Evolutionary conservation across 2,888 invertebrate genomes (phyloP).

Genomic region (Apotomis turbidana): DNA sequence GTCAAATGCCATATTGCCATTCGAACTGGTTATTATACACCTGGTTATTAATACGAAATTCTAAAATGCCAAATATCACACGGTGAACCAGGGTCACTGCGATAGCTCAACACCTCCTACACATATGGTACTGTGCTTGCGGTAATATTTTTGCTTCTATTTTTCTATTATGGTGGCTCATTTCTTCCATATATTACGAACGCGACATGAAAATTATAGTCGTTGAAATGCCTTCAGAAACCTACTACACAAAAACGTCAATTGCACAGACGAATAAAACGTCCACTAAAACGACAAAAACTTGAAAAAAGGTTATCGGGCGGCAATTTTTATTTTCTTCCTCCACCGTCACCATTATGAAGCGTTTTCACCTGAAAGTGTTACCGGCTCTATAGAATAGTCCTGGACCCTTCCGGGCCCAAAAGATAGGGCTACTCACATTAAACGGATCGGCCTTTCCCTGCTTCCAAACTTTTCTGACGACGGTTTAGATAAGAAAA

Average conservation of each 20-base stretch:
- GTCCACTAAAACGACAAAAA: conserved; percentile 10
- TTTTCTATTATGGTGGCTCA: too few relatives aligned
- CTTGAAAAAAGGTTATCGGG: conserved; percentile 33
- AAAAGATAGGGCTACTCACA: conserved; percentile 33
- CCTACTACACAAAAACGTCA: not conserved
- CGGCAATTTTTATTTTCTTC: conserved; percentile 37
- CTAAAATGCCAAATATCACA: too few relatives aligned
- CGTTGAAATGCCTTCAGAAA: too few relatives aligned
- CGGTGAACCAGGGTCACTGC: too few relatives aligned
- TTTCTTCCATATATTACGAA: too few relatives aligned
- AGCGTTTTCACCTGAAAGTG: conserved; percentile 29
- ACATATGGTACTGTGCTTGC: too few relatives aligned
- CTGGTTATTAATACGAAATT: too few relatives aligned
- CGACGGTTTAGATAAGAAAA: conserved; percentile 43
- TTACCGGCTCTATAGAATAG: conserved; percentile 30
- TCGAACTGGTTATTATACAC: too few relatives aligned
- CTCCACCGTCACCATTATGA: conserved; percentile 27
- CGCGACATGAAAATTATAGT: too few relatives aligned
- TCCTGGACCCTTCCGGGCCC: conserved; percentile 36
- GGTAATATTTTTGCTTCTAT: too few relatives aligned
- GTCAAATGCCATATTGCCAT: too few relatives aligned
- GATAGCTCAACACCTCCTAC: too few relatives aligned
- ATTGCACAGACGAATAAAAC: conserved; percentile 12
- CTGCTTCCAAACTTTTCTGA: conserved; percentile 30
- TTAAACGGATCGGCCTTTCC: conserved; percentile 33